A percentile compares a stretch with the other conserved stretches of the same genome.
phyloP scores from a whole-genome alignment of 1,140 invertebrate genomes.

The Schlechtendalia chinensis region DNA sequence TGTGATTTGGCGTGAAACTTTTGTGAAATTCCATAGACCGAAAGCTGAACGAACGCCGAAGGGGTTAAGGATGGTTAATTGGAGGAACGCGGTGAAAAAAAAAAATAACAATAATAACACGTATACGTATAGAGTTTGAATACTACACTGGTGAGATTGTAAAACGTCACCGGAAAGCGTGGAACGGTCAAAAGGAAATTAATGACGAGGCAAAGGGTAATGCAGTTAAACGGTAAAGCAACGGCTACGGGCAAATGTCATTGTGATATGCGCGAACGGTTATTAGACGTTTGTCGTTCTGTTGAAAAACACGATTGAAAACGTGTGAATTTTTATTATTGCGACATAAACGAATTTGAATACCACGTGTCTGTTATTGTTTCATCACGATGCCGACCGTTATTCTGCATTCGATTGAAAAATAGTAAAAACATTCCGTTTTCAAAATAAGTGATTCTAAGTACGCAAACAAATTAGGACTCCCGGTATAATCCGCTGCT shows the following conservation, averaged over 20 bases:
- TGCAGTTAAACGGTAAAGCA: neutral
- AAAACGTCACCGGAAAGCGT: slow-evolving; percentile 2
- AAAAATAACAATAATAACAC: neutral
- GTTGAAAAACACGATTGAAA: neutral
- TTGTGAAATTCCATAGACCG: slow-evolving; percentile 24
- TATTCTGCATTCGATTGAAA: no score
- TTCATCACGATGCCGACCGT: no score
- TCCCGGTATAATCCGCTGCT: no score
- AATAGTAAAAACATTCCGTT: no score
- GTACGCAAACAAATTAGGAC: no score
- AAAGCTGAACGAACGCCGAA: neutral
- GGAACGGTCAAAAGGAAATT: neutral
- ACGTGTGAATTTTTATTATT: no score
- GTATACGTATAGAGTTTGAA: neutral
- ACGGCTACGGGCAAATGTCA: neutral
- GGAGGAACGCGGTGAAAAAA: neutral
- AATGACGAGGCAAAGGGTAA: neutral
- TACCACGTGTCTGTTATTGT: no score
- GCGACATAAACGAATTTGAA: no score
- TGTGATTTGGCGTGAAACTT: slow-evolving; percentile 49
- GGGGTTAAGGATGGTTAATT: slow-evolving; percentile 19
- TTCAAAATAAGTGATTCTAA: no score
- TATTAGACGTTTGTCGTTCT: neutral
- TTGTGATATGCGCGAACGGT: neutral
- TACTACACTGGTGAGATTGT: neutral